Conservation (phyloP, 37 sponge, comb jelly and placozoan species). For the Haliclona indistincta region DNA sequence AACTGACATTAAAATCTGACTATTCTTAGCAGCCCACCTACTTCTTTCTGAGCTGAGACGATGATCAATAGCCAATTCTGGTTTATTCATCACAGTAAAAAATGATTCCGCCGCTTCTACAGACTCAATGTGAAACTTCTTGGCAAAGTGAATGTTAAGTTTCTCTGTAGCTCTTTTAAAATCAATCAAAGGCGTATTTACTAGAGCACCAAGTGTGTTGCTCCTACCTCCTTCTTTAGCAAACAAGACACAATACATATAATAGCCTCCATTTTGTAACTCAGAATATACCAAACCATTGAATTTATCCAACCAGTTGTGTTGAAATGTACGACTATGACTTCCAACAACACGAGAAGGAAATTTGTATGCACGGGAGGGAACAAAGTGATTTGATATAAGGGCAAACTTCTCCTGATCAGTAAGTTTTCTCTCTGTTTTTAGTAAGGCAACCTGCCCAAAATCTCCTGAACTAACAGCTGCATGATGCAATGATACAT, state of each 20-base stretch:
- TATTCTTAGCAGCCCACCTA: slow-evolving; percentile 32
- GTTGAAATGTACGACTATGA: slow-evolving; percentile 42
- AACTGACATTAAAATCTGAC: slow-evolving; percentile 42
- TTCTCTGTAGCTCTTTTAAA: slow-evolving; percentile 38
- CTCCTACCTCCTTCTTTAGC: not conserved
- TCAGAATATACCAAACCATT: slow-evolving; percentile 33
- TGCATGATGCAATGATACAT: slow-evolving; percentile 7
- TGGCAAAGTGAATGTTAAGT: slow-evolving; percentile 20
- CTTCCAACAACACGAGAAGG: slow-evolving; percentile 15
- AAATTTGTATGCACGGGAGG: slow-evolving; percentile 28
- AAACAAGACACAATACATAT: slow-evolving; percentile 64
- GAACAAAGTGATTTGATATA: slow-evolving; percentile 41
- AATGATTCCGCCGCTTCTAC: slow-evolving; percentile 24
- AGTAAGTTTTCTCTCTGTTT: slow-evolving; percentile 33
- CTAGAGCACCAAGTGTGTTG: slow-evolving; percentile 23
- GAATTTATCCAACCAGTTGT: slow-evolving; percentile 35
- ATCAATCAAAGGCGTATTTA: slow-evolving; percentile 36
- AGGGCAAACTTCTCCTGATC: slow-evolving; percentile 30
- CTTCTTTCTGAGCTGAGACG: slow-evolving; percentile 27
- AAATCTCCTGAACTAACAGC: slow-evolving; percentile 61
- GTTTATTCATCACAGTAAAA: slow-evolving; percentile 19
- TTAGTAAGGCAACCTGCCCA: slow-evolving; percentile 42
- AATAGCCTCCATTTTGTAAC: slow-evolving; percentile 60
- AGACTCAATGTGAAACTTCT: slow-evolving; percentile 54
- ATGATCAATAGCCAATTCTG: slow-evolving; percentile 24